Conservation (phyloP, 1,140 invertebrate genomes). For the Leptoteleia sp. region DNA sequence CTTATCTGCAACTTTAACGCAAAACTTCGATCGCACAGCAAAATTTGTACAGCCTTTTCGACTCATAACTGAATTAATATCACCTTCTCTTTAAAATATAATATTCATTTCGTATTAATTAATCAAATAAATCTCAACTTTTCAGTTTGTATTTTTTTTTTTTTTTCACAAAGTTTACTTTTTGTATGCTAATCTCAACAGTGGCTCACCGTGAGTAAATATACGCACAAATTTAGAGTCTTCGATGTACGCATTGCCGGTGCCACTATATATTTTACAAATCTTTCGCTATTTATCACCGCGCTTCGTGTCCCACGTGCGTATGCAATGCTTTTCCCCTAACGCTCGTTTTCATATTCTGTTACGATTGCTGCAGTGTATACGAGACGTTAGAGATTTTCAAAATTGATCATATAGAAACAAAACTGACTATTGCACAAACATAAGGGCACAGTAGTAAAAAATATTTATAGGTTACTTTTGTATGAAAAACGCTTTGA, state of each 20-base stretch:
- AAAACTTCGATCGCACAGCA: conserved; percentile 13
- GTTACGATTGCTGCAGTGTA: conserved; percentile 66
- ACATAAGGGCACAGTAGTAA: conserved; percentile 31
- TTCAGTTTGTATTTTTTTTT: conserved; percentile 17
- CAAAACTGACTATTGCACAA: conserved; percentile 52
- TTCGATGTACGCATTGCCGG: conserved; percentile 34
- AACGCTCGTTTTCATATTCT: conserved; percentile 71
- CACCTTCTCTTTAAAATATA: too few species aligned
- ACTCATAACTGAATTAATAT: too few species aligned
- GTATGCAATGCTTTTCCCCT: conserved; percentile 57
- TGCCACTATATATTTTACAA: conserved; percentile 70
- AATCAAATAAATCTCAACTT: conserved; percentile 32
- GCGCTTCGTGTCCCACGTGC: conserved; percentile 54
- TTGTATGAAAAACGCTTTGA: neutral
- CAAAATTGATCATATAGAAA: conserved; percentile 69
- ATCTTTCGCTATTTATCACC: conserved; percentile 73
- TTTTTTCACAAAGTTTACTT: conserved; percentile 25
- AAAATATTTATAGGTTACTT: conserved; percentile 36
- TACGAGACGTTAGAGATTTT: conserved; percentile 71
- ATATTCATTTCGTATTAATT: conserved; percentile 7
- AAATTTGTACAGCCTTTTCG: conserved; percentile 16
- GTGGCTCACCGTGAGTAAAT: conserved; percentile 35
- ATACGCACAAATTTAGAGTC: conserved; percentile 47
- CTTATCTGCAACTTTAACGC: conserved; percentile 36
- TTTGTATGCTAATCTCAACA: conserved; percentile 42